Conservation (phyloP, 2,888 invertebrate species). For the Synanthedon formicaeformis region DNA sequence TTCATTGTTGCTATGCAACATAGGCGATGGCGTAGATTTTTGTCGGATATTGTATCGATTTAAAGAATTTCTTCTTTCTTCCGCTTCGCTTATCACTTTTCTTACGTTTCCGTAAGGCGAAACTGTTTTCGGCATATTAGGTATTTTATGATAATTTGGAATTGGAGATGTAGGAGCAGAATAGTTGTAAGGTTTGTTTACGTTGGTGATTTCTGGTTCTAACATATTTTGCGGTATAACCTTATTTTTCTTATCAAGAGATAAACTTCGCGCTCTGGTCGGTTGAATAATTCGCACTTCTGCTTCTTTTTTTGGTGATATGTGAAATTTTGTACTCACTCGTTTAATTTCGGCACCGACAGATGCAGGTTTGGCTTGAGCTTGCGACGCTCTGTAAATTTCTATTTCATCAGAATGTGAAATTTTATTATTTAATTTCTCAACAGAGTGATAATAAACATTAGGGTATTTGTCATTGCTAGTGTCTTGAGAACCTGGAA, state of each 20-base stretch:
- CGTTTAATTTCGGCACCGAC: constrained; percentile 62
- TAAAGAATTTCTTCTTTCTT: constrained; percentile 47
- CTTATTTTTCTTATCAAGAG: constrained; percentile 33
- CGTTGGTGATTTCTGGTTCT: neutral
- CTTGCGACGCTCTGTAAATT: constrained; percentile 43
- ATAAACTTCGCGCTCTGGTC: constrained; percentile 52
- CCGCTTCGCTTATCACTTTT: constrained; percentile 49
- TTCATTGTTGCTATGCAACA: constrained; percentile 13
- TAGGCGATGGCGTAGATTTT: constrained; percentile 29
- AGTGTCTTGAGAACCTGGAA: constrained; percentile 10
- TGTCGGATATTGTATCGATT: constrained; percentile 27
- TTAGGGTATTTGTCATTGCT: constrained; percentile 32
- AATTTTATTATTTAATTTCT: constrained; percentile 43
- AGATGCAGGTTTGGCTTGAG: constrained; percentile 37
- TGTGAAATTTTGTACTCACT: constrained; percentile 55
- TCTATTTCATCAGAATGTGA: constrained; percentile 39
- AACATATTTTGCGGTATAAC: neutral
- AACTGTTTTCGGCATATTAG: constrained; percentile 53
- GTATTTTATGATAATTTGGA: constrained; percentile 42
- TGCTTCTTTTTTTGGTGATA: constrained; percentile 63
- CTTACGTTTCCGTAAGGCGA: constrained; percentile 55
- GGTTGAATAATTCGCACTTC: constrained; percentile 57
- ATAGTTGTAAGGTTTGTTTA: constrained; percentile 47
- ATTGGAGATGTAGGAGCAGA: constrained; percentile 61
- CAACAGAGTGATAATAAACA: constrained; percentile 58